Evolutionary conservation across 1,140 invertebrate species (phyloP).

Genomic region (Acromyrmex heyeri): DNA sequence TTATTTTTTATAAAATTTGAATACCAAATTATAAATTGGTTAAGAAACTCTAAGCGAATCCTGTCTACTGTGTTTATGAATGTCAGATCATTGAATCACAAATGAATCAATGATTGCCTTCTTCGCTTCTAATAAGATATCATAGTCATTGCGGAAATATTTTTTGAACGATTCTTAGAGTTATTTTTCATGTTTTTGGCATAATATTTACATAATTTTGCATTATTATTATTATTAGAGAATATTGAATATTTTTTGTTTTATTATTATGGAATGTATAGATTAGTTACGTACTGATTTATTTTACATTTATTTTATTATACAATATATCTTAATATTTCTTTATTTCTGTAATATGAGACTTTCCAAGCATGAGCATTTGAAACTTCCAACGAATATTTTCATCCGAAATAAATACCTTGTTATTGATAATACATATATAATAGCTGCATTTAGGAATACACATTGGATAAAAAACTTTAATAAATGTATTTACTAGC

Average conservation of each 20-base stretch:
- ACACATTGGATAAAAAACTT: not conserved
- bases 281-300: not conserved
- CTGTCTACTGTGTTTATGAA: not conserved
- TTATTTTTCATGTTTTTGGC: not conserved
- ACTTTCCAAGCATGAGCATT: not conserved
- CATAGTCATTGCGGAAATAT: not conserved
- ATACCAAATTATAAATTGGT: not conserved
- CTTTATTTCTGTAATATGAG: not conserved
- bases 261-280: not conserved
- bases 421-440: slow-evolving; percentile 23
- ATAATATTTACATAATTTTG: not conserved
- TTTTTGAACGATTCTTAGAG: not conserved
- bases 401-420: slow-evolving; percentile 41
- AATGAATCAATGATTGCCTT: not conserved
- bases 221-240: not conserved
- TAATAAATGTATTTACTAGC: slow-evolving; percentile 27
- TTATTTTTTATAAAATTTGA: not conserved
- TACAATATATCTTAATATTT: not conserved
- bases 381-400: not conserved
- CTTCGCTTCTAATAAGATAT: not conserved
- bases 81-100: not conserved
- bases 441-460: not conserved
- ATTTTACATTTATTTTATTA: not conserved
- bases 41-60: not conserved
- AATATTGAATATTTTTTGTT: not conserved